phyloP scores from a whole-genome alignment of 2,113 vertebrate genomes.

The Corynorhinus townsendii region DNA sequence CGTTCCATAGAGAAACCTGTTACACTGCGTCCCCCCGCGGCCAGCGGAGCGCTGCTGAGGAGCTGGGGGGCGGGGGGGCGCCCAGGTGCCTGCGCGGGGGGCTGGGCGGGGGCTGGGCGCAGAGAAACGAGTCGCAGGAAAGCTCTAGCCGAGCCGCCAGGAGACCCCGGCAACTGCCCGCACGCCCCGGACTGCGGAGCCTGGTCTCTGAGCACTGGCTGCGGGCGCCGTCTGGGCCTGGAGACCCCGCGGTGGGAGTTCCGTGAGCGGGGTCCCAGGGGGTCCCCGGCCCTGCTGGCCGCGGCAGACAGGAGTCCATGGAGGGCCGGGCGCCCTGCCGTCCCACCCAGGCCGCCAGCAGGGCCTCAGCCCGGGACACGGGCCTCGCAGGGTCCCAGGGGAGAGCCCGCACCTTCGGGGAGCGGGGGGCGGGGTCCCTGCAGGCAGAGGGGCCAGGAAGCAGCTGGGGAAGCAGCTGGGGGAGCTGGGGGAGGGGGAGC shows the following conservation, averaged over 20 bases:
- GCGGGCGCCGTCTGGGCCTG: too few relatives aligned
- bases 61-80: rapidly evolving
- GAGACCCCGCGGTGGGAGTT: too few relatives aligned
- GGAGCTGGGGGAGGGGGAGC: not conserved
- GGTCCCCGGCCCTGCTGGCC: not conserved
- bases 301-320: not conserved
- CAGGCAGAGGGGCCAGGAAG: not conserved
- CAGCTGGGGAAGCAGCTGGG: constrained; percentile 11
- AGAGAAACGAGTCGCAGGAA: not conserved
- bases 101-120: not conserved
- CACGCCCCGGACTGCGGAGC: too few relatives aligned
- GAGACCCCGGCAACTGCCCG: not conserved
- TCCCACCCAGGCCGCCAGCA: not conserved
- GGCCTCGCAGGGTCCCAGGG: rapidly evolving
- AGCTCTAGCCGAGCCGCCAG: not conserved
- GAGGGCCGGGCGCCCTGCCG: not conserved
- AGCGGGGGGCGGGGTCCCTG: not conserved
- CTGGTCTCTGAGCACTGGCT: not conserved
- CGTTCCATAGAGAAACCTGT: not conserved
- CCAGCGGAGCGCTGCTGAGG: not conserved
- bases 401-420: not conserved
- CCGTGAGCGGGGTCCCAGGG: not conserved
- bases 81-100: not conserved
- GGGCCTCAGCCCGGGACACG: not conserved
- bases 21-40: not conserved